A percentile compares a stretch with the other conserved stretches of the same genome.
Evolutionary conservation across 2,113 vertebrate genomes (phyloP).

Genomic region (Nesoenas mayeri): DNA sequence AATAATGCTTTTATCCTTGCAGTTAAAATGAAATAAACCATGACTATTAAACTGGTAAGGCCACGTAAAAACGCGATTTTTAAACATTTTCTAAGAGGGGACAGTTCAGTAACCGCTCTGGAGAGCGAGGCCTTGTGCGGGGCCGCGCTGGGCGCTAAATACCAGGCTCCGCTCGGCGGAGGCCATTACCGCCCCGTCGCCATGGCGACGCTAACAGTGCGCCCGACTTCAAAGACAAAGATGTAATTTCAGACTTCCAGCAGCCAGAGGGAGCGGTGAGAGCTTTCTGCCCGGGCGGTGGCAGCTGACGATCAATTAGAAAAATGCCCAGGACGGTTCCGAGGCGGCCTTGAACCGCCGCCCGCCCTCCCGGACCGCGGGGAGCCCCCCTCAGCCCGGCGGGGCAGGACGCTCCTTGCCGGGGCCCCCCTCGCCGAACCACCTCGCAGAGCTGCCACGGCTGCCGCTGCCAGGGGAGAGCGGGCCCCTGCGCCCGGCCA

Average conservation of each 20-base stretch:
- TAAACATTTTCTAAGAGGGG: constrained; percentile 73
- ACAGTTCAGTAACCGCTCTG: constrained; percentile 69
- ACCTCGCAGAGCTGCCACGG: not conserved
- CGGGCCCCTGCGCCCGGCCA: not conserved
- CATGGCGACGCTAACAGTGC: constrained; percentile 88
- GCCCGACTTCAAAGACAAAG: constrained; percentile 93
- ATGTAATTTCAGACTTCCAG: constrained; percentile 95
- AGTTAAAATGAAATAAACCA: constrained; percentile 80
- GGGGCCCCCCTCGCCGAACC: not conserved
- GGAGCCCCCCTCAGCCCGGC: not conserved
- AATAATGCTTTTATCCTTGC: constrained; percentile 79
- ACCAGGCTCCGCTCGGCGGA: constrained; percentile 77
- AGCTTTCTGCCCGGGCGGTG: constrained; percentile 72
- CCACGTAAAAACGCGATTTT: constrained; percentile 75
- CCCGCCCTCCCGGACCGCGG: not conserved
- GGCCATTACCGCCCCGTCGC: constrained; percentile 85
- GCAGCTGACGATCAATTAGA: constrained; percentile 84
- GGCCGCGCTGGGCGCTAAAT: constrained; percentile 72
- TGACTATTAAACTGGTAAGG: constrained; percentile 77
- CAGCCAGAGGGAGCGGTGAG: constrained; percentile 95
- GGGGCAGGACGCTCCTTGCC: not conserved
- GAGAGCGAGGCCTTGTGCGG: constrained; percentile 75
- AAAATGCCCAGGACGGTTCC: constrained; percentile 83
- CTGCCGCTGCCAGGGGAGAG: not conserved
- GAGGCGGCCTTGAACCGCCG: constrained; percentile 58